A percentile compares a stretch with the other conserved stretches of the same genome.
Evolutionary conservation across 2,888 invertebrate genomes (phyloP).

Genomic region (Dermolepida albohirtum): DNA sequence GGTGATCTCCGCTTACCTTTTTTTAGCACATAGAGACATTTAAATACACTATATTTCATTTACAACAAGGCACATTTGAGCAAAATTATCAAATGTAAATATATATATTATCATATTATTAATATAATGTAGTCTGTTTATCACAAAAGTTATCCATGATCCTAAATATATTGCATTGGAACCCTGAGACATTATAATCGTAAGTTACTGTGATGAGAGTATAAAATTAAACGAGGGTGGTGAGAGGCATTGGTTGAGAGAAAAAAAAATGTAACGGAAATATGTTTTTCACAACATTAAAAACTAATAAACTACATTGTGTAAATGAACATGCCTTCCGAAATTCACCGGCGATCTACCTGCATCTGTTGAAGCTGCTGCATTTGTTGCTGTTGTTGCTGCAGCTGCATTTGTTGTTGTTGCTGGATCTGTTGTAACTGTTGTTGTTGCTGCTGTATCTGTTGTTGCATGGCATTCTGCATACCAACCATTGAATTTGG

Average conservation of each 20-base stretch:
- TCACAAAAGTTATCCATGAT: constrained; percentile 34
- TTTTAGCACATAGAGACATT: constrained; percentile 31
- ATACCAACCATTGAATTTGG: constrained; percentile 69
- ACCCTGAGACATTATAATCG: constrained; percentile 37
- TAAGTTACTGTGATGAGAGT: background rate
- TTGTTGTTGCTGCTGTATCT: constrained; percentile 63
- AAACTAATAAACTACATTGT: constrained; percentile 8
- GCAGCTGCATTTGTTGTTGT: constrained; percentile 71
- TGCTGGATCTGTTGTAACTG: constrained; percentile 70
- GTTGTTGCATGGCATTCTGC: constrained; percentile 65
- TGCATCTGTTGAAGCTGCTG: constrained; percentile 71
- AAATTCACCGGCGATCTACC: constrained; percentile 69
- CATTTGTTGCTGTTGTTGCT: constrained; percentile 69
- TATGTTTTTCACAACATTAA: too few relatives aligned
- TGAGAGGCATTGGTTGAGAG: background rate
- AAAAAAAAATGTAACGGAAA: too few relatives aligned
- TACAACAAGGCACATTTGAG: constrained; percentile 63
- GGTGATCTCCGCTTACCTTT: constrained; percentile 1
- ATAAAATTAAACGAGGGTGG: background rate
- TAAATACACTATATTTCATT: constrained; percentile 12
- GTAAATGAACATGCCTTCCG: constrained; percentile 36
- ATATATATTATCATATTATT: constrained; percentile 15
- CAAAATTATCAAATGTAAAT: constrained; percentile 55
- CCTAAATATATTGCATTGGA: constrained; percentile 40
- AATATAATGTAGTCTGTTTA: constrained; percentile 11